Conservation (phyloP, 37 sponge, comb jelly and placozoan species). For the Theonella swinhoei region DNA sequence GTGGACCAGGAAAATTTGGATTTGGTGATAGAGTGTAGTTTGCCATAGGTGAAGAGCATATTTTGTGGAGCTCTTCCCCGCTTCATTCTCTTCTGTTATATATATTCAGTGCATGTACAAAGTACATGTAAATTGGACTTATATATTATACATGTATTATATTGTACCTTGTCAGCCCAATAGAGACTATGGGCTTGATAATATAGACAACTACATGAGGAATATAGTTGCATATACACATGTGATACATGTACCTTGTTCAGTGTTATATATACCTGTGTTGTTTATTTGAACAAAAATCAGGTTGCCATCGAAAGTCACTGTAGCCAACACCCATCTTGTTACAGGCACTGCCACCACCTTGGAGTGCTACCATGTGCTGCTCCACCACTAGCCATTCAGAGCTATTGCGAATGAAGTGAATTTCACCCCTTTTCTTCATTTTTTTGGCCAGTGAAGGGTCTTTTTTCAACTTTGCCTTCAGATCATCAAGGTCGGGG, state of each 20-base stretch:
- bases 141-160: too few species aligned
- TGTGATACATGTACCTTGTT: too few species aligned
- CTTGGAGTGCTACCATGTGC: constrained; percentile 65
- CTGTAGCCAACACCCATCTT: constrained; percentile 70
- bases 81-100: too few species aligned
- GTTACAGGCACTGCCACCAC: constrained; percentile 54
- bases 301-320: constrained; percentile 68
- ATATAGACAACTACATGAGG: constrained; percentile 55
- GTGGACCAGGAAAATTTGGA: constrained; percentile 15
- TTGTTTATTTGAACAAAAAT: constrained; percentile 25
- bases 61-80: too few species aligned
- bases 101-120: background rate
- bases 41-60: constrained; percentile 72
- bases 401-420: constrained; percentile 46
- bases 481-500: constrained; percentile 28
- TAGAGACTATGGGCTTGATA: constrained; percentile 72
- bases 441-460: background rate
- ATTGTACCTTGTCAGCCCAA: constrained; percentile 66
- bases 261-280: background rate
- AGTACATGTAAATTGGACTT: too few species aligned
- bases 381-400: constrained; percentile 77
- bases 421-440: background rate
- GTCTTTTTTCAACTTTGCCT: background rate
- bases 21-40: constrained; percentile 37
- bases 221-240: background rate